These are phyloP conservation scores for Subacronicta megacephala DNA, from an alignment of 2,888 invertebrate species.

Conservation along the genomic window DNA sequence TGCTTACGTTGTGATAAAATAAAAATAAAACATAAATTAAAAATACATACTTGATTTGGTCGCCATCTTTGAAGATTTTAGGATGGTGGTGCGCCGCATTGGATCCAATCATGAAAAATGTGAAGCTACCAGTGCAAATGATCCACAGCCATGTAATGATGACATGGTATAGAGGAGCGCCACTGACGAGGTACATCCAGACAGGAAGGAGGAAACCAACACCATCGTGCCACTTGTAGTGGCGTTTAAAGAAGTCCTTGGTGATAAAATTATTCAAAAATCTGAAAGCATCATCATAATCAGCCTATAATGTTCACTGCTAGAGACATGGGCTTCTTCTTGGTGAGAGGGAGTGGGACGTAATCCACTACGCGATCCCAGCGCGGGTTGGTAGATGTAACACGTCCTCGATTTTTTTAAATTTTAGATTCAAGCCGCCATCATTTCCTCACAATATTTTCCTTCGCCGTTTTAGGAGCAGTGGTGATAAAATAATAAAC, in stretches of 20 bases:
- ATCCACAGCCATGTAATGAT: conserved; percentile 90
- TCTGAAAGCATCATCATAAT: conserved; percentile 69
- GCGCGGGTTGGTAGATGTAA: too few species aligned
- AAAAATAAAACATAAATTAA: not conserved
- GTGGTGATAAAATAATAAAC: too few species aligned
- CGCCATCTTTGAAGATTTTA: conserved; percentile 92
- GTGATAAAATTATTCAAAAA: conserved; percentile 65
- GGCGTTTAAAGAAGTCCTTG: conserved; percentile 69
- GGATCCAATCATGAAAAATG: conserved; percentile 91
- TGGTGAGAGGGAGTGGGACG: too few species aligned
- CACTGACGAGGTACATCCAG: conserved; percentile 79
- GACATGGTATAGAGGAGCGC: conserved; percentile 68
- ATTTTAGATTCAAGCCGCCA: too few species aligned
- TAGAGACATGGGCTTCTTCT: too few species aligned
- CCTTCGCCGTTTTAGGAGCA: too few species aligned
- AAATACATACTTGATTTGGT: conserved; percentile 89
- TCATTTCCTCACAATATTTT: too few species aligned
- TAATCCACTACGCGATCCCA: too few species aligned
- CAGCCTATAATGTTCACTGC: too few species aligned
- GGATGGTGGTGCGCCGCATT: conserved; percentile 95
- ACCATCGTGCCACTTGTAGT: conserved; percentile 76
- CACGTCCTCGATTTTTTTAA: too few species aligned
- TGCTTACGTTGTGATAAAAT: too few species aligned
- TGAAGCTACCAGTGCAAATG: conserved; percentile 88
- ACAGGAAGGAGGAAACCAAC: conserved; percentile 78